Base-by-base conservation (phyloP, 1,140 invertebrate species). In the Rhopalosiphum padi region DNA sequence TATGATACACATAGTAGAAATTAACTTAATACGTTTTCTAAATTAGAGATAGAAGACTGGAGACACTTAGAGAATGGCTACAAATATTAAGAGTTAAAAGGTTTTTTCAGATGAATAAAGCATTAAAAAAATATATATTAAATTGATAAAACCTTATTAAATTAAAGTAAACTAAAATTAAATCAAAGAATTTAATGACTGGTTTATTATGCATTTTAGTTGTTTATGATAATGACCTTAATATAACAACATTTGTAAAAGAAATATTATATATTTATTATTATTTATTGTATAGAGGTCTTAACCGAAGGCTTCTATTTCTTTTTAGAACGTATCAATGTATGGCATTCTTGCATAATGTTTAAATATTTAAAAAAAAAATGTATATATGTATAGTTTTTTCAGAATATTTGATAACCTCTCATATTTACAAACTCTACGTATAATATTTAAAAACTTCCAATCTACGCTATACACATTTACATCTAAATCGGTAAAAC, bases 21-120 rank as follows among this genome's bases (percentile, higher is more conserved):
- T 53, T n/a, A 55, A 35, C 48, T 51, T n/a, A 4, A 55, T 41
- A 37, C 51, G 41, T 90, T 55, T 60, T 90, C 53, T 60, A 60
- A 55, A 43, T 90, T 30, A 55, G 88, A 60, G 51, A 43, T 90
- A 60, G 53, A 90, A 90, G 88, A 90, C 88, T 55, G 53, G 53
- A 43, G 53, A 41, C 23, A 21, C 25, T 90, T 53, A 18, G 9
- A 55, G 25, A 23, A 60, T 43, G 37, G 23, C 35, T 30, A 0
- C 18, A 55, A 88, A 51, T 51, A 35, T 51, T 77, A 77, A n/a
- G 1, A n/a, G 18, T 85, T 87, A 6, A 18, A 25, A n/a, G 43
- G 11, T 1, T 87, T 21, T 85, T 30, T 85, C 9, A 15, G 2
- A 41, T 23, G 22, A 43, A 85, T 85, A 41, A 9, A 85, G 6